Conservation (phyloP, 35 echinoderm and acorn worm species). For the Stichopus chloronotus region DNA sequence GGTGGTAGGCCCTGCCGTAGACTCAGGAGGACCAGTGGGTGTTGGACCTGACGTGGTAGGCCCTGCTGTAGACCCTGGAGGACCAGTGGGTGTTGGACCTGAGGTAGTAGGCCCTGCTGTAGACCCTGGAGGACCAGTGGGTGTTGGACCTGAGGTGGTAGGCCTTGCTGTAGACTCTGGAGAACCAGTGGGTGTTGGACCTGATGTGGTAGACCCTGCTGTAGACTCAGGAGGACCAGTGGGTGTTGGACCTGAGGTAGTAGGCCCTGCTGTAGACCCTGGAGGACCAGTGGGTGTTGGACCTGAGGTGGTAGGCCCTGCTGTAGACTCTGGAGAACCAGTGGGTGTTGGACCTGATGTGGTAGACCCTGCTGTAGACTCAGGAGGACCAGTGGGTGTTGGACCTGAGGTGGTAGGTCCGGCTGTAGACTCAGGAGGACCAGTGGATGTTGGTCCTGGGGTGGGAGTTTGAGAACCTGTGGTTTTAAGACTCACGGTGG, state of each 20-base stretch:
- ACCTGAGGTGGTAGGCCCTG: background rate
- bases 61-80: background rate
- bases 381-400: background rate
- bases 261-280: no score
- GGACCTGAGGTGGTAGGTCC: background rate
- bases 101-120: background rate
- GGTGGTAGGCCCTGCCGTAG: background rate
- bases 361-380: background rate
- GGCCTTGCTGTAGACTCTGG: no score
- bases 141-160: background rate
- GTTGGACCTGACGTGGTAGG: background rate
- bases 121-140: no score
- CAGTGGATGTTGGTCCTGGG: background rate
- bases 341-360: no score
- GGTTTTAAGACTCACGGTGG: background rate
- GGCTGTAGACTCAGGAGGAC: background rate
- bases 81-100: background rate
- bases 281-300: no score
- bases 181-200: no score
- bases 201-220: no score
- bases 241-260: background rate
- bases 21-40: background rate
- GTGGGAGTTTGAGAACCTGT: background rate
- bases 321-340: no score
- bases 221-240: background rate